These are phyloP conservation scores for Muscicapa adusta DNA, from an alignment of 2,113 vertebrate species.

Conservation along the genomic window DNA sequence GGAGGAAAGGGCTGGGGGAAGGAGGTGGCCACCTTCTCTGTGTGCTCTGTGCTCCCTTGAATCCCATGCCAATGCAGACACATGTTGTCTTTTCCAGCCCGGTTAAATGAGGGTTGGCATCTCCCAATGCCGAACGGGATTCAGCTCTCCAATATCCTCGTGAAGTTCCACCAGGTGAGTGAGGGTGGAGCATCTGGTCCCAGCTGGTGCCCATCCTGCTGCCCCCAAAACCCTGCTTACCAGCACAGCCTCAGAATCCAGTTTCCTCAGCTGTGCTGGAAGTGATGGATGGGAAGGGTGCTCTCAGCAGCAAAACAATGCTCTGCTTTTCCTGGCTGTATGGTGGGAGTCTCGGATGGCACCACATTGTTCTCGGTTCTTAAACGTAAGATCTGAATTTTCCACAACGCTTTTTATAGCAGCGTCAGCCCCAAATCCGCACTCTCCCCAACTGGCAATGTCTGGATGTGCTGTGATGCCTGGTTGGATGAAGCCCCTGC, in stretches of 20 bases:
- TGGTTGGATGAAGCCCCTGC: not conserved
- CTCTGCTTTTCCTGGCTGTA: accelerated
- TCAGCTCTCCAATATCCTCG: slow-evolving; percentile 49
- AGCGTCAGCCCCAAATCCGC: not conserved
- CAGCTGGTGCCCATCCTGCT: accelerated
- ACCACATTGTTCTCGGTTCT: accelerated
- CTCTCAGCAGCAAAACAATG: no score
- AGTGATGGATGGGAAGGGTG: accelerated
- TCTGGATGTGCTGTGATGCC: not conserved
- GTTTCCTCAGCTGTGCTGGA: accelerated
- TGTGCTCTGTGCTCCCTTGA: accelerated
- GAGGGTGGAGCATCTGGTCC: not conserved
- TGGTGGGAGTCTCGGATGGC: accelerated
- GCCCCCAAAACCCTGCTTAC: accelerated
- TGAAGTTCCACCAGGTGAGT: slow-evolving; percentile 69
- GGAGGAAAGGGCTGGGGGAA: not conserved
- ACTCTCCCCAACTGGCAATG: not conserved
- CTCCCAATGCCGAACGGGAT: slow-evolving; percentile 49
- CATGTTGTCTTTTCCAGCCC: slow-evolving; percentile 24
- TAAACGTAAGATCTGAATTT: accelerated
- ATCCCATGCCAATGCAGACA: not conserved
- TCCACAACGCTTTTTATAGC: not conserved
- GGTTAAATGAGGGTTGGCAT: slow-evolving; percentile 59
- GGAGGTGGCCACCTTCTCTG: not conserved
- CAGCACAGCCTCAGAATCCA: accelerated